phyloP scores from a whole-genome alignment of 2,888 invertebrate genomes.

The Stenurella melanura region DNA sequence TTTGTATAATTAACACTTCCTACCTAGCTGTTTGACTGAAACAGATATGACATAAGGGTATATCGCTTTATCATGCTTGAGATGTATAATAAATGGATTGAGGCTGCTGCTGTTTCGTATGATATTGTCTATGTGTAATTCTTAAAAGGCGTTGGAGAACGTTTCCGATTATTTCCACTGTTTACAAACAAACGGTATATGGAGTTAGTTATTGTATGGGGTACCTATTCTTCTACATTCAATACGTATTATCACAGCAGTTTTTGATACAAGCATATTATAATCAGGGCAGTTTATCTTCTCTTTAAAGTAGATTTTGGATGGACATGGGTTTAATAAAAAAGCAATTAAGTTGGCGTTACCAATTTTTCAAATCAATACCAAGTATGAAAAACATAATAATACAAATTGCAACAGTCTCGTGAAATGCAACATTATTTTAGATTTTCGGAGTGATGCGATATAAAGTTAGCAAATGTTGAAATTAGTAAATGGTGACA shows the following conservation, averaged over 20 bases:
- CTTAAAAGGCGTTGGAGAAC: neutral
- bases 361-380: no score
- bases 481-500: no score
- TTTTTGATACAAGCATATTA: slow-evolving; percentile 14
- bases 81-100: slow-evolving; percentile 32
- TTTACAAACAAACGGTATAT: neutral
- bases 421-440: no score
- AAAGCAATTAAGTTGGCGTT: no score
- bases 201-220: no score
- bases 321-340: slow-evolving; percentile 18
- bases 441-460: no score
- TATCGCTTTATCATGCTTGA: slow-evolving; percentile 28
- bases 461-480: no score
- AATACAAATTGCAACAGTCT: no score
- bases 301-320: slow-evolving; percentile 18
- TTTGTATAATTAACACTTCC: slow-evolving; percentile 35
- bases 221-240: no score
- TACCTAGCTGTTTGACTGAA: slow-evolving; percentile 31
- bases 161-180: neutral
- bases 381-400: no score
- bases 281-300: neutral
- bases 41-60: slow-evolving; percentile 29
- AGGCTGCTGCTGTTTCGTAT: neutral
- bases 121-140: neutral
- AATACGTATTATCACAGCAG: slow-evolving; percentile 9